These are phyloP conservation scores for Carabus problematicus DNA, from an alignment of 2,888 invertebrate genomes.

Conservation along the genomic window DNA sequence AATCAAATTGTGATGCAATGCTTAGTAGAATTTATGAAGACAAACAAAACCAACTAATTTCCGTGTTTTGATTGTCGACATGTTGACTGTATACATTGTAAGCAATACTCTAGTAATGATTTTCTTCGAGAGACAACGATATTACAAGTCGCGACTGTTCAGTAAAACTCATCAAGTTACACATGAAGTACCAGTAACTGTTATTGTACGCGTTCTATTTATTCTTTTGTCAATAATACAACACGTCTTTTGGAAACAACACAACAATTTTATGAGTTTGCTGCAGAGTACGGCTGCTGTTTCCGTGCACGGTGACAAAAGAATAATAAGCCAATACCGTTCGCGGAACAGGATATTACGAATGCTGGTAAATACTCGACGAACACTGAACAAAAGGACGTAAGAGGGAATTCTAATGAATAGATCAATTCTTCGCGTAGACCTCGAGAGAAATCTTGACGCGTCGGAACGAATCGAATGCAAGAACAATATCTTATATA, in stretches of 20 bases:
- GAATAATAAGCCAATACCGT: slow-evolving; percentile 40
- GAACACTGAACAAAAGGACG: slow-evolving; percentile 33
- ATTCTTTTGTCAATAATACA: neutral
- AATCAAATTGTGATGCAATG: too few relatives aligned
- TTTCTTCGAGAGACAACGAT: too few relatives aligned
- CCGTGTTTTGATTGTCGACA: too few relatives aligned
- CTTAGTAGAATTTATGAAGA: too few relatives aligned
- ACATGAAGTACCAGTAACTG: too few relatives aligned
- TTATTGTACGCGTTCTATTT: too few relatives aligned
- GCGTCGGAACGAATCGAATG: too few relatives aligned
- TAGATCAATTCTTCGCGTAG: slow-evolving; percentile 37
- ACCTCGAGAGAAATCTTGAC: neutral
- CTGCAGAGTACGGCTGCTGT: slow-evolving; percentile 12
- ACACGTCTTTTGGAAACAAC: slow-evolving; percentile 10
- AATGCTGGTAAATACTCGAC: slow-evolving; percentile 36
- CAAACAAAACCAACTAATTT: too few relatives aligned
- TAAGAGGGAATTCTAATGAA: slow-evolving; percentile 40
- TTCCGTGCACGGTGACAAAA: slow-evolving; percentile 37
- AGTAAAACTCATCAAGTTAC: too few relatives aligned
- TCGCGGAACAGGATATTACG: slow-evolving; percentile 41
- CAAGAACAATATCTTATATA: neutral
- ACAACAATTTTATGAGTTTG: slow-evolving; percentile 39
- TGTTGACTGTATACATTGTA: too few relatives aligned
- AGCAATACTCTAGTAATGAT: too few relatives aligned
- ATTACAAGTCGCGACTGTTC: too few relatives aligned